These are phyloP conservation scores for Hippopotamus amphibius DNA, from an alignment of 2,113 vertebrate genomes.

Conservation along the genomic window DNA sequence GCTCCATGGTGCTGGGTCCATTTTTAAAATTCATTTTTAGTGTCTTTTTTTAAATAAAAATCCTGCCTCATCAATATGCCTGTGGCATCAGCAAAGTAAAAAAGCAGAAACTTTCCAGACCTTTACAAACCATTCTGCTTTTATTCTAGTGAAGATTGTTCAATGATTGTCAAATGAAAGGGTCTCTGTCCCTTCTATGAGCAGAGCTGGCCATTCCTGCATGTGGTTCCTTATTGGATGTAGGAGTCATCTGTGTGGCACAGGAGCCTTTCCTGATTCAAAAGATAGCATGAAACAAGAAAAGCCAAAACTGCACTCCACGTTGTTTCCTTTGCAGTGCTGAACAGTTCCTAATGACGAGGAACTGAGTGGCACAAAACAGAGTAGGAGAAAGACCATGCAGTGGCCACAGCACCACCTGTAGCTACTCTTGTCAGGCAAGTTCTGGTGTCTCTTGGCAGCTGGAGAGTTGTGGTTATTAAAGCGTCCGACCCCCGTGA, in stretches of 20 bases:
- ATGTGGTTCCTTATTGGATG: constrained; percentile 76
- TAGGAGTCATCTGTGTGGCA: constrained; percentile 71
- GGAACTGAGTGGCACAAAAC: neutral
- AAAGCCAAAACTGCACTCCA: neutral
- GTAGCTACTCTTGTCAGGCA: neutral
- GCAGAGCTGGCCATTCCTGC: constrained; percentile 68
- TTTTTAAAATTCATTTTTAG: constrained; percentile 78
- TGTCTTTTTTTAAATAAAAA: constrained; percentile 38
- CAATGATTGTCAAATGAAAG: constrained; percentile 72
- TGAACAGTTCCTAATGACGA: neutral
- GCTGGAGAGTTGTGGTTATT: neutral
- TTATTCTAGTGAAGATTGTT: constrained; percentile 76
- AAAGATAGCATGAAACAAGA: constrained; percentile 3
- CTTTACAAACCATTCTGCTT: constrained; percentile 79
- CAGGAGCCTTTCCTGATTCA: constrained; percentile 42
- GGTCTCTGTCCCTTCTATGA: constrained; percentile 55
- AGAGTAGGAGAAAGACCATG: neutral
- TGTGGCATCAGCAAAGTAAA: constrained; percentile 71
- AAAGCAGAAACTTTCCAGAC: constrained; percentile 76
- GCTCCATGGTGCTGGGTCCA: constrained; percentile 61
- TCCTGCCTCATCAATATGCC: constrained; percentile 77
- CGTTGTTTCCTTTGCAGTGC: neutral
- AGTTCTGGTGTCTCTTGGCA: neutral
- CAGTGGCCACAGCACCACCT: neutral
- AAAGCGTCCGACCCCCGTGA: neutral